Conservation (phyloP, 2,888 invertebrate genomes). For the Onchidella celtica region DNA sequence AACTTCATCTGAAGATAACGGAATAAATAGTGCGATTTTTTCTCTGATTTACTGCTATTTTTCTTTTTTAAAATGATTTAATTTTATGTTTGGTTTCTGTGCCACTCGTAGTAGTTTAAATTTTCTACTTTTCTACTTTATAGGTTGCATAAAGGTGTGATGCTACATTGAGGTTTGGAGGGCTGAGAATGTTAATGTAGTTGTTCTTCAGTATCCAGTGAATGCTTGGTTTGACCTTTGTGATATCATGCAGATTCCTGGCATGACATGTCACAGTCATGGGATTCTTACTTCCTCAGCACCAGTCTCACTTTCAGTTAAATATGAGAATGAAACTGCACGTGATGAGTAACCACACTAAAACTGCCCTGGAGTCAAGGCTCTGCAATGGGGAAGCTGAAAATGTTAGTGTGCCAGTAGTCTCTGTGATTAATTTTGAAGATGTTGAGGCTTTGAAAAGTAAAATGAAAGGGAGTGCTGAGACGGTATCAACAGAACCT, state of each 20-base stretch:
- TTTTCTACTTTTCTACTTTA: no score
- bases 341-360: slow-evolving; percentile 56
- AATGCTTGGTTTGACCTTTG: neutral
- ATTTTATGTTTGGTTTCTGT: no score
- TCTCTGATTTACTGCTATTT: no score
- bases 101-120: no score
- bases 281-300: slow-evolving; percentile 13
- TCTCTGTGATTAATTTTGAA: slow-evolving; percentile 52
- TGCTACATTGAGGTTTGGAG: no score
- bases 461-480: slow-evolving; percentile 45
- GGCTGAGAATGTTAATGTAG: no score
- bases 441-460: slow-evolving; percentile 65
- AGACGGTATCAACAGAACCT: slow-evolving; percentile 1
- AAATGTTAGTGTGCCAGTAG: slow-evolving; percentile 13
- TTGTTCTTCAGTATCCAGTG: no score
- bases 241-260: slow-evolving; percentile 18
- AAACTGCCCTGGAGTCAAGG: slow-evolving; percentile 39
- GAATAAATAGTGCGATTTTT: no score
- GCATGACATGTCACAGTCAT: neutral
- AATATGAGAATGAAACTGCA: slow-evolving; percentile 55
- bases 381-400: slow-evolving; percentile 34
- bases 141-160: no score
- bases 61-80: no score
- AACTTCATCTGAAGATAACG: no score
- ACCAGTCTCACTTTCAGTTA: slow-evolving; percentile 11